A percentile compares a stretch with the other conserved stretches of the same genome.
phyloP scores from a whole-genome alignment of 2,888 invertebrate species.

The Pimpla rufipes region DNA sequence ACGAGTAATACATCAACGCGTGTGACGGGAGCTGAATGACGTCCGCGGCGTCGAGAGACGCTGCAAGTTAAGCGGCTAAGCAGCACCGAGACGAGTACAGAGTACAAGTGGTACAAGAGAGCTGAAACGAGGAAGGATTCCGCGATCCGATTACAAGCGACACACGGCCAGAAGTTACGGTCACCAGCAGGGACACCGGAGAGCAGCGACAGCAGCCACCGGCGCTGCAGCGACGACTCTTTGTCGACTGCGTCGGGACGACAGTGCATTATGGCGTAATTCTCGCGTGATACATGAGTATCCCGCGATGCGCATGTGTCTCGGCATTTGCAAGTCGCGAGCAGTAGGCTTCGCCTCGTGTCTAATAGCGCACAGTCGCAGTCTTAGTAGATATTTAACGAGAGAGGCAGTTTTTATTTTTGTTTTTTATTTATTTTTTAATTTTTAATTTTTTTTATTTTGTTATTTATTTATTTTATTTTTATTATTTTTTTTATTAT shows the following conservation, averaged over 20 bases:
- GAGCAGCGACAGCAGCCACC: not conserved
- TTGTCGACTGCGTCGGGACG: constrained; percentile 20
- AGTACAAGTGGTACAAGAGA: constrained; percentile 25
- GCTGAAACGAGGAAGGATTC: constrained; percentile 61
- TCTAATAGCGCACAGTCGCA: not conserved
- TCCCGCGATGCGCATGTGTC: constrained; percentile 27
- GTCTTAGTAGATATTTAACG: constrained; percentile 28
- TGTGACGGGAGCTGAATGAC: constrained; percentile 8
- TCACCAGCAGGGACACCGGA: not conserved
- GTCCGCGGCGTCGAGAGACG: constrained; percentile 21
- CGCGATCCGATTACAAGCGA: constrained; percentile 60
- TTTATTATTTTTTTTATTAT: too few relatives aligned
- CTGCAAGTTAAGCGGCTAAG: not conserved
- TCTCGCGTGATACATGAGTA: constrained; percentile 28
- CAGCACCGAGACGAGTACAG: constrained; percentile 19
- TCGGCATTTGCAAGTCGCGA: not conserved
- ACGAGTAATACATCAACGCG: not conserved
- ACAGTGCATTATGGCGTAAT: constrained; percentile 44
- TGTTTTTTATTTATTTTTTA: too few relatives aligned
- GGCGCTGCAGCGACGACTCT: constrained; percentile 25
- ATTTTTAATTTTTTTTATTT: too few relatives aligned
- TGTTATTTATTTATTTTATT: too few relatives aligned
- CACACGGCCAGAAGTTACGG: constrained; percentile 8
- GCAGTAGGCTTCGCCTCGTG: not conserved
- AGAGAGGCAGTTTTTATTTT: too few relatives aligned